Percentiles rank a stretch among this genome's conserved stretches.
These are phyloP conservation scores for Drosophila seguyi DNA, from an alignment of 1,140 invertebrate genomes.

Conservation along the genomic window DNA sequence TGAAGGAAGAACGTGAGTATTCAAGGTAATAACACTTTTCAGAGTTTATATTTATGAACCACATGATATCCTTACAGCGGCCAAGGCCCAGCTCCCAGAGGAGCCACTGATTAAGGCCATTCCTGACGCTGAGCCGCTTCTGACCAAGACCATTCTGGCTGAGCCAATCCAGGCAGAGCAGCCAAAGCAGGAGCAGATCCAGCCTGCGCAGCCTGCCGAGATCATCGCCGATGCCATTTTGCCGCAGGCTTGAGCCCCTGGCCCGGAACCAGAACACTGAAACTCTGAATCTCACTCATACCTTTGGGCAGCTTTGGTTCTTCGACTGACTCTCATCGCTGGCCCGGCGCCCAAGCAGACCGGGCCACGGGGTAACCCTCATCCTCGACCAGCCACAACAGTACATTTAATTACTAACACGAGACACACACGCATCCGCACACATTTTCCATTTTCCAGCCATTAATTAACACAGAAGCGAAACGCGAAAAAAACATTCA, in stretches of 20 bases:
- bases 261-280: constrained; percentile 12
- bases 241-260: constrained; percentile 40
- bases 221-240: constrained; percentile 45
- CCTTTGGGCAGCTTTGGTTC: constrained; percentile 77
- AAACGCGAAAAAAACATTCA: constrained; percentile 52
- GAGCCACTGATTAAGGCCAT: constrained; percentile 49
- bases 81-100: constrained; percentile 26
- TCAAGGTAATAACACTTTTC: rapidly evolving
- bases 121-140: constrained; percentile 17
- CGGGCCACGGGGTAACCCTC: constrained; percentile 56
- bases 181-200: constrained; percentile 32
- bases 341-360: constrained; percentile 23
- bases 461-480: constrained; percentile 69
- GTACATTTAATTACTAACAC: constrained; percentile 75
- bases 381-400: constrained; percentile 33
- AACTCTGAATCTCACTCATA: constrained; percentile 48
- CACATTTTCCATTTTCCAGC: constrained; percentile 63
- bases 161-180: constrained; percentile 36
- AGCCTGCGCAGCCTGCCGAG: constrained; percentile 40
- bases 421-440: constrained; percentile 44
- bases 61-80: neutral
- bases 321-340: constrained; percentile 64
- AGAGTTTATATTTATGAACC: neutral
- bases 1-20: constrained; percentile 60
- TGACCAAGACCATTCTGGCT: constrained; percentile 35